Percentiles rank a stretch among this genome's conserved stretches.
These are phyloP conservation scores for Cantharis rufa DNA, from an alignment of 2,888 invertebrate genomes.

Conservation along the genomic window DNA sequence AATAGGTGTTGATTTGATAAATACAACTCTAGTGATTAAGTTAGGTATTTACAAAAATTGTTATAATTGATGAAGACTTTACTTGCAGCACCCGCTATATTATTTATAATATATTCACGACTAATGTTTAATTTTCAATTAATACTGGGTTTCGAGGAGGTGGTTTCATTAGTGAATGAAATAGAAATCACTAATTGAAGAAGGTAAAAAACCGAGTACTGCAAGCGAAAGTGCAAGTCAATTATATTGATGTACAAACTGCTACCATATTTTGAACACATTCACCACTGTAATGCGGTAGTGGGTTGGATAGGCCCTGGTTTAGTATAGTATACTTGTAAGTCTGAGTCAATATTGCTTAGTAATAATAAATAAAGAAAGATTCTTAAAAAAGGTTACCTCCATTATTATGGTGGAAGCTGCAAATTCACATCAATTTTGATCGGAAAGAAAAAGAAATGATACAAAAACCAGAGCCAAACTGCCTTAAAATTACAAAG, in stretches of 20 bases:
- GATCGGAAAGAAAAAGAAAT: conserved; percentile 9
- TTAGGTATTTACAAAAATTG: conserved; percentile 43
- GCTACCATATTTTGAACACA: conserved; percentile 46
- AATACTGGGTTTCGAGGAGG: background rate
- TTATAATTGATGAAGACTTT: conserved; percentile 14
- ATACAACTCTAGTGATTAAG: conserved; percentile 44
- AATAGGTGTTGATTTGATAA: conserved; percentile 44
- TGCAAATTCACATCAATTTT: background rate
- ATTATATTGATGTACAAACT: conserved; percentile 37
- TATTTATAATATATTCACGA: conserved; percentile 5
- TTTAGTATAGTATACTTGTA: conserved; percentile 24
- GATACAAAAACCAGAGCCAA: conserved; percentile 43
- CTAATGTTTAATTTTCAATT: background rate
- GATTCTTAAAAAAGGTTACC: background rate
- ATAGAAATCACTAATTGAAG: background rate
- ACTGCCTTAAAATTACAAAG: conserved; percentile 45
- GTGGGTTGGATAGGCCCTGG: conserved; percentile 46
- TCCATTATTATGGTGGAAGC: background rate
- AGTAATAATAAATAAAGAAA: background rate
- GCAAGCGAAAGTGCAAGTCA: conserved; percentile 22
- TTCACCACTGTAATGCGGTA: conserved; percentile 45
- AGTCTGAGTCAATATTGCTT: background rate
- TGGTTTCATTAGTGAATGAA: background rate
- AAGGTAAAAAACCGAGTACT: conserved; percentile 26
- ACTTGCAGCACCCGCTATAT: conserved; percentile 27